phyloP scores from a whole-genome alignment of 2,113 vertebrate species.

The Taurulus bubalis region DNA sequence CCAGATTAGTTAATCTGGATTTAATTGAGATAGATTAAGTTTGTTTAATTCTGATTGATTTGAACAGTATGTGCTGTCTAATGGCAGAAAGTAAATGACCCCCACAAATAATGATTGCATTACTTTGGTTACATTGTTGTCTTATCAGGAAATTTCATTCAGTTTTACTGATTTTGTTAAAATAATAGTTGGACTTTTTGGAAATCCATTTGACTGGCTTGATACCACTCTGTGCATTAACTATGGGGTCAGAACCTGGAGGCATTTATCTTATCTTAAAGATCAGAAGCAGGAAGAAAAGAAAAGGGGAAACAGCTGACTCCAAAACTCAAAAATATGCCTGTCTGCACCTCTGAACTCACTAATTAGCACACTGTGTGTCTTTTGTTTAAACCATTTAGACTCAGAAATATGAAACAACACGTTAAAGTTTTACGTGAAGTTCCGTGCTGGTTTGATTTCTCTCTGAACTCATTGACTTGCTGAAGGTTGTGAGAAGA shows the following conservation, averaged over 20 bases:
- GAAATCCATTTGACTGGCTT: neutral
- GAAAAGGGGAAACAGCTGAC: neutral
- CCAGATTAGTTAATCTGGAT: constrained; percentile 1
- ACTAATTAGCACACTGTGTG: neutral
- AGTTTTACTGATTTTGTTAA: neutral
- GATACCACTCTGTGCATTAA: neutral
- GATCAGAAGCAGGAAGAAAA: constrained; percentile 4
- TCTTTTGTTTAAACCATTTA: neutral
- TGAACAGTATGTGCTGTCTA: neutral
- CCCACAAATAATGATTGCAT: neutral
- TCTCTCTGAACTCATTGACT: constrained; percentile 12
- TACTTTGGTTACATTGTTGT: neutral
- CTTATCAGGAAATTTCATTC: neutral
- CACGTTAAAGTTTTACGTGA: neutral
- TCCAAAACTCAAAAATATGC: neutral
- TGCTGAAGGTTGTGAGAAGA: constrained; percentile 33
- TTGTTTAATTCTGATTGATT: neutral
- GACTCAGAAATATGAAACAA: neutral
- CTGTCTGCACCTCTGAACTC: neutral
- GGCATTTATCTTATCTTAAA: constrained; percentile 25
- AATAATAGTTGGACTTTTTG: neutral
- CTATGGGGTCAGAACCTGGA: neutral
- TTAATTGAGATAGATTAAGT: neutral
- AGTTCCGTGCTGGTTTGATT: neutral
- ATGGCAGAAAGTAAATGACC: neutral